Evolutionary conservation across 2,888 invertebrate genomes (phyloP).

Genomic region (Macaria liturata): DNA sequence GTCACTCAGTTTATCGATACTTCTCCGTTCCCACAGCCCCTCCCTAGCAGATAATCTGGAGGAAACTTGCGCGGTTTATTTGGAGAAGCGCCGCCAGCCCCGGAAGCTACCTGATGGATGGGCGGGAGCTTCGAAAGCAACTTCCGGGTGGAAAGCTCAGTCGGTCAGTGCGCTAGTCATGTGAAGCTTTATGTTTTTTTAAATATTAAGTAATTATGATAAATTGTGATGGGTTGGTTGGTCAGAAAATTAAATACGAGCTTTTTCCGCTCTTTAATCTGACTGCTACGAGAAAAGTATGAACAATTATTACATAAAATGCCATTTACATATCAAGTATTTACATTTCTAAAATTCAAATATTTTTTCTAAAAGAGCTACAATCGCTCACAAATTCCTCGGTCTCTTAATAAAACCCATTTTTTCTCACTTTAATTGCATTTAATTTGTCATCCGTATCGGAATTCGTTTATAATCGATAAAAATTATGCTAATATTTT

Average conservation of each 20-base stretch:
- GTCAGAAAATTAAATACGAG: no score
- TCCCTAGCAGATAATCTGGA: slow-evolving; percentile 16
- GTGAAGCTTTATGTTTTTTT: no score
- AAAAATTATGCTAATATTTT: slow-evolving; percentile 50
- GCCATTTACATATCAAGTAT: no score
- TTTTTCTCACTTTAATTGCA: slow-evolving; percentile 23
- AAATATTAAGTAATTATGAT: no score
- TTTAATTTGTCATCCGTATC: slow-evolving; percentile 72
- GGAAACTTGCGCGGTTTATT: slow-evolving; percentile 40
- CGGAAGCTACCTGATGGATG: slow-evolving; percentile 68
- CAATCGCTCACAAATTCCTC: no score
- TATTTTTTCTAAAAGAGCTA: no score
- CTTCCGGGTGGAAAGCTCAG: slow-evolving; percentile 53
- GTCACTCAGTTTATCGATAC: slow-evolving; percentile 3
- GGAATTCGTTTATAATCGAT: slow-evolving; percentile 42
- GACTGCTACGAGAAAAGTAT: no score
- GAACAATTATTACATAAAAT: no score
- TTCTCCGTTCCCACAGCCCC: not conserved
- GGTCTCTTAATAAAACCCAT: not conserved
- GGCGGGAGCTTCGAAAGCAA: slow-evolving; percentile 63
- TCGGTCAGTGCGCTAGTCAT: no score
- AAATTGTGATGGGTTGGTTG: no score
- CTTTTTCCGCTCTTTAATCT: no score
- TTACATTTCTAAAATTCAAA: no score
- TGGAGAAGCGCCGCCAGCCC: slow-evolving; percentile 38